Percentiles rank a stretch among this genome's conserved stretches.
phyloP scores from a whole-genome alignment of 1,140 invertebrate genomes.

The Drosophila sproati region DNA sequence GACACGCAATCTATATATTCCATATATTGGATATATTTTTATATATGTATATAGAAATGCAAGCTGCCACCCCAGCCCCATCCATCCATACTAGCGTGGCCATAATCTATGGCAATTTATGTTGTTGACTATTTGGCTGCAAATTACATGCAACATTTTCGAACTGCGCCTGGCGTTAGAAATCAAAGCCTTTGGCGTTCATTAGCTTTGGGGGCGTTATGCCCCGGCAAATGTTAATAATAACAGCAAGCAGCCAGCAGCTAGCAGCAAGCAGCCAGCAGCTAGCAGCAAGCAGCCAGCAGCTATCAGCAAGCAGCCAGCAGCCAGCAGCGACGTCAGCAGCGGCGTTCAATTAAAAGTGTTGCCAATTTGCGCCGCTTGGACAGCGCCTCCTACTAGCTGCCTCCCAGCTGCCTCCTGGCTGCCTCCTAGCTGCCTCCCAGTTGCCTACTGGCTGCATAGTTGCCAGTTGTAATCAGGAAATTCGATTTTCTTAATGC shows the following conservation, averaged over 20 bases:
- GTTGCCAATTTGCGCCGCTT: constrained; percentile 78
- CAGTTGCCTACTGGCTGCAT: neutral
- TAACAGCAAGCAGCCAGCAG: constrained; percentile 25
- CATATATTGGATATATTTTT: too few relatives aligned
- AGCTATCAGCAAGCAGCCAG: constrained; percentile 7
- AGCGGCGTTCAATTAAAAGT: constrained; percentile 79
- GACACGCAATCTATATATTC: constrained; percentile 31
- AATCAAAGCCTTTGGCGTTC: constrained; percentile 83
- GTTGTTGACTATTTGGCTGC: constrained; percentile 79
- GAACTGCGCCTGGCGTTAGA: constrained; percentile 73
- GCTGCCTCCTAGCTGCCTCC: too few relatives aligned
- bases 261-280: neutral
- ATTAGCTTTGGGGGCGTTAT: constrained; percentile 84
- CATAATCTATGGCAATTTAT: constrained; percentile 64
- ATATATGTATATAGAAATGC: too few relatives aligned
- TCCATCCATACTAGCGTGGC: neutral
- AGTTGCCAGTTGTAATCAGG: constrained; percentile 71
- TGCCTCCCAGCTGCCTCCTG: neutral
- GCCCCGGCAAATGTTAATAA: constrained; percentile 59
- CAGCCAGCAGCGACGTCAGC: constrained; percentile 7
- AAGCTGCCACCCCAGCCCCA: neutral
- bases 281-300: constrained; percentile 7
- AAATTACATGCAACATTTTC: constrained; percentile 79
- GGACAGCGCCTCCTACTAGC: constrained; percentile 31
- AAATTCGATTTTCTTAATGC: constrained; percentile 84